Percentiles rank a stretch among this genome's conserved stretches.
These are phyloP conservation scores for Ganaspis sp. DNA, from an alignment of 1,140 invertebrate species.

Conservation along the genomic window DNA sequence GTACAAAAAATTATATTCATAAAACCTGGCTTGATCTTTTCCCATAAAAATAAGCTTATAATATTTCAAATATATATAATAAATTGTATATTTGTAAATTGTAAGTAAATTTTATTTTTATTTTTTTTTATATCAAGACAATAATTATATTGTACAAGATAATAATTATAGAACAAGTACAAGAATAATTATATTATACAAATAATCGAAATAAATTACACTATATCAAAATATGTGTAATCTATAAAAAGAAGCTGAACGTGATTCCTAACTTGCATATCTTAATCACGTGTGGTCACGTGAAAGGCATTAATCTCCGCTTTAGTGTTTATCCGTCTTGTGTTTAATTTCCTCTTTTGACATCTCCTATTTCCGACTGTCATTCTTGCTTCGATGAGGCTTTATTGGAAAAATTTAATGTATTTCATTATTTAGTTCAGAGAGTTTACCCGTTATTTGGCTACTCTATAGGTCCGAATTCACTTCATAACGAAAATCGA, in stretches of 20 bases:
- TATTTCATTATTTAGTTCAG: conserved; percentile 45
- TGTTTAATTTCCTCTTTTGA: conserved; percentile 72
- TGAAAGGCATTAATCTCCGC: conserved; percentile 43
- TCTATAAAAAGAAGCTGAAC: no score
- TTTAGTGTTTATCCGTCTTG: conserved; percentile 70
- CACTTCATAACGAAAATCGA: not conserved
- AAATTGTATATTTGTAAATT: no score
- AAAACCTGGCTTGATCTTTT: not conserved
- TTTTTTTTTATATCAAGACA: no score
- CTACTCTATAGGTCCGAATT: not conserved
- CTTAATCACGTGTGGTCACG: not conserved
- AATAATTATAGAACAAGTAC: no score
- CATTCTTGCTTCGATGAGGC: conserved; percentile 31
- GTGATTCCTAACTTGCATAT: conserved; percentile 32
- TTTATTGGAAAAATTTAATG: conserved; percentile 39
- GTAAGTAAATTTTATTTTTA: no score
- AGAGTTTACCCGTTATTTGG: conserved; percentile 8
- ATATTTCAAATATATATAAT: no score
- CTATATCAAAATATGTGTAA: no score
- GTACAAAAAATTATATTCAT: no score
- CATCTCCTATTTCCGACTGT: conserved; percentile 65
- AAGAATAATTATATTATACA: no score
- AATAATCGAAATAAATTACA: no score
- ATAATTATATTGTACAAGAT: no score
- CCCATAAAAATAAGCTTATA: conserved; percentile 32